Evolutionary conservation across 2,888 invertebrate species (phyloP).

Genomic region (Xanthia togata): DNA sequence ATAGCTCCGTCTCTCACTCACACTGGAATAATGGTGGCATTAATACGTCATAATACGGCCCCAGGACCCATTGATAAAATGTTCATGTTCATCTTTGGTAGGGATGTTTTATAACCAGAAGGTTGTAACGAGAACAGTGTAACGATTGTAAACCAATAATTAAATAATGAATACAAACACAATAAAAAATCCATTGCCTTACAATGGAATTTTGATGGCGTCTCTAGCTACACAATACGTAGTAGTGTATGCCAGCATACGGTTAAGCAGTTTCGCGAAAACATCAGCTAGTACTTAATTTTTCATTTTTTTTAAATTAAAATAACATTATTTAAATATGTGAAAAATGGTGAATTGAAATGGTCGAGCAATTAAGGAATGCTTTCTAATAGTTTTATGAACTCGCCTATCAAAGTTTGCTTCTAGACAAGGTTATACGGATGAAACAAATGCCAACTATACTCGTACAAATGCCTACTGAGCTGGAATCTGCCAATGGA

Average conservation of each 20-base stretch:
- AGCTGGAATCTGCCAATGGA: not conserved
- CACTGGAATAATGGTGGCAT: too few species aligned
- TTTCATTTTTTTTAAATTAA: not conserved
- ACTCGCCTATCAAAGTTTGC: not conserved
- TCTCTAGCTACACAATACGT: not conserved
- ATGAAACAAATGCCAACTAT: not conserved
- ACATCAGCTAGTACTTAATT: not conserved
- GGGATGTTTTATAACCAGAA: too few species aligned
- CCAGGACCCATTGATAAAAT: too few species aligned
- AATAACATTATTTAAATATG: too few species aligned
- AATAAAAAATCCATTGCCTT: not conserved
- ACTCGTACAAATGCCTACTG: too few species aligned
- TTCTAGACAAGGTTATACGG: not conserved
- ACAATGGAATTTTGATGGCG: not conserved
- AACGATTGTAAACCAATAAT: not conserved
- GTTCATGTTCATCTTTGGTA: too few species aligned
- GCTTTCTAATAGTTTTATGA: not conserved
- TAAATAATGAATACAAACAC: not conserved
- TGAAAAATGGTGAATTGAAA: slow-evolving; percentile 1
- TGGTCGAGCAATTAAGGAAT: not conserved
- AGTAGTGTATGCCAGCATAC: too few species aligned
- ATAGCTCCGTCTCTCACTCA: too few species aligned
- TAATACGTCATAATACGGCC: too few species aligned
- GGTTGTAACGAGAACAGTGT: not conserved
- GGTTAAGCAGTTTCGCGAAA: not conserved